Conservation (phyloP, 2,113 vertebrate genomes). For the Hippocampus mohnikei region DNA sequence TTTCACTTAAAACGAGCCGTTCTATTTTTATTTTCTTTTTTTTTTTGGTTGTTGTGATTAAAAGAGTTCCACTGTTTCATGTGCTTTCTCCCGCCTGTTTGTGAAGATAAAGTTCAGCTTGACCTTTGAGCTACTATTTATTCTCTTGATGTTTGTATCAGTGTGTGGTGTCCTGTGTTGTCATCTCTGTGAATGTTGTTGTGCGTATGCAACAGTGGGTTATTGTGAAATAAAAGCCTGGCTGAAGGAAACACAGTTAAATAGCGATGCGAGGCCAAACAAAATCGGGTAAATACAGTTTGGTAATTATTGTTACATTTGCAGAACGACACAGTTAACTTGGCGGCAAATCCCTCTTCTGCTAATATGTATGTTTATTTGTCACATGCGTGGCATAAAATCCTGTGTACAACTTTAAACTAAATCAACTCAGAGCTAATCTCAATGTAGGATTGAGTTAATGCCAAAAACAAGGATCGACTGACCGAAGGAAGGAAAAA, state of each 20-base stretch:
- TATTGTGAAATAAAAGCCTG: constrained; percentile 21
- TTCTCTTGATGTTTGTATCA: constrained; percentile 69
- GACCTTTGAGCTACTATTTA: constrained; percentile 71
- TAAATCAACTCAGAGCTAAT: constrained; percentile 63
- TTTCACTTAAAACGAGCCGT: constrained; percentile 25
- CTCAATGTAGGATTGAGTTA: constrained; percentile 65
- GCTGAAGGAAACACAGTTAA: constrained; percentile 26
- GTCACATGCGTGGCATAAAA: constrained; percentile 42
- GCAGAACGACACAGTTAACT: constrained; percentile 19
- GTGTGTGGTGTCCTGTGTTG: constrained; percentile 45
- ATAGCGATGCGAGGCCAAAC: constrained; percentile 24
- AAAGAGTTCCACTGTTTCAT: constrained; percentile 60
- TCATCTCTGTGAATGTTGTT: constrained; percentile 35
- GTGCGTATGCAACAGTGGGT: constrained; percentile 24
- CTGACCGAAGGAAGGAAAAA: constrained; percentile 48
- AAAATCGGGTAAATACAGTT: constrained; percentile 17
- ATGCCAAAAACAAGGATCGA: constrained; percentile 54
- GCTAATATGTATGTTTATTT: constrained; percentile 59
- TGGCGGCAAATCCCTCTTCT: constrained; percentile 16
- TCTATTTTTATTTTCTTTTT: constrained; percentile 38
- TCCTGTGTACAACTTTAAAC: constrained; percentile 45
- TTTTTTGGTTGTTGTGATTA: constrained; percentile 40
- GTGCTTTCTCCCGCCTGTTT: constrained; percentile 65
- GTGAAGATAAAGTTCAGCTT: constrained; percentile 72
- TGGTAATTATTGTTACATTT: constrained; percentile 17